These are phyloP conservation scores for Loxodonta africana DNA, from an alignment of 2,113 vertebrate genomes.

Conservation along the genomic window DNA sequence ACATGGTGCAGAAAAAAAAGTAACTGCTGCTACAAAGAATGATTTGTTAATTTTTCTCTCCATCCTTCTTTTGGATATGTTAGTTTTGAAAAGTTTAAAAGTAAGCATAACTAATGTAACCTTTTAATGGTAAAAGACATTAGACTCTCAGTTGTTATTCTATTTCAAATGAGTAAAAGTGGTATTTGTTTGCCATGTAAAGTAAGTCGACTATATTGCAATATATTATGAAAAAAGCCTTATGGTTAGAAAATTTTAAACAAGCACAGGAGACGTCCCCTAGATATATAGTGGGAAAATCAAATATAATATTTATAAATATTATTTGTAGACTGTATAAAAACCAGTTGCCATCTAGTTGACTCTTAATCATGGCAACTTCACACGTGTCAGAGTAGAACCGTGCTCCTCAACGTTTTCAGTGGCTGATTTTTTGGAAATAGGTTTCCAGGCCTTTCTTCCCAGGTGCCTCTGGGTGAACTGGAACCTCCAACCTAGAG, in stretches of 20 bases:
- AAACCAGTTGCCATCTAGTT: background rate
- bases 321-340: background rate
- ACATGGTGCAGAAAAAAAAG: conserved; percentile 53
- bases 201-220: background rate
- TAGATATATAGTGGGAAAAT: background rate
- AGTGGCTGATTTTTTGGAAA: background rate
- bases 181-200: background rate
- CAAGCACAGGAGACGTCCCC: background rate
- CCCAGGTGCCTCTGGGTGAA: background rate
- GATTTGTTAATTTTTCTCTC: background rate
- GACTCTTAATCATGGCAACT: background rate
- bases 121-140: conserved; percentile 21
- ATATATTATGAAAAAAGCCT: background rate
- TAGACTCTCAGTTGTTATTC: background rate
- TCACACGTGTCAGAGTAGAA: background rate
- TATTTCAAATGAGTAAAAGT: background rate
- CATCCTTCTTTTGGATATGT: background rate
- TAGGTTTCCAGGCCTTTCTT: background rate
- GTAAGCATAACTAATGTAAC: conserved; percentile 50
- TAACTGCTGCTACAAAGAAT: background rate
- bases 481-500: background rate
- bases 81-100: conserved; percentile 32
- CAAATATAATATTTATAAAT: background rate
- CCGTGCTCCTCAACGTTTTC: background rate
- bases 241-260: background rate